Conservation (phyloP, 2,113 vertebrate genomes). For the Scopus umbretta region DNA sequence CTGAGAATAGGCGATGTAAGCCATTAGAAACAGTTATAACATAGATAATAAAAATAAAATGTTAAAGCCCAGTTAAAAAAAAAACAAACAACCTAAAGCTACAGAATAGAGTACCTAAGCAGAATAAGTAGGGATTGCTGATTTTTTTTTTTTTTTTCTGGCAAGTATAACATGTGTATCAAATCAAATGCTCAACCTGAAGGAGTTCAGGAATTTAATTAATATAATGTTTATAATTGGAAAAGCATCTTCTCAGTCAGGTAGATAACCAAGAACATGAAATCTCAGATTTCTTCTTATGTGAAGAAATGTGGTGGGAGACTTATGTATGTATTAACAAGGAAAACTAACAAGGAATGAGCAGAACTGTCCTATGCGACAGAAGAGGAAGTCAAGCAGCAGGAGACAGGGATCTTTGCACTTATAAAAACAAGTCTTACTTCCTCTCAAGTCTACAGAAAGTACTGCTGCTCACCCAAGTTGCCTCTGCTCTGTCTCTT, state of each 20-base stretch:
- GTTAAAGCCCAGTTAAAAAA: neutral
- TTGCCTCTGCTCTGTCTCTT: neutral
- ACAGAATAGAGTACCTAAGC: neutral
- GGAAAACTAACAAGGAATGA: neutral
- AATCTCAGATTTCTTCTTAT: neutral
- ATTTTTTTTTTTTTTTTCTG: neutral
- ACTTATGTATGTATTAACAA: neutral
- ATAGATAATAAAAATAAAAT: neutral
- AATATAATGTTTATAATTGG: neutral
- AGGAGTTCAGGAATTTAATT: neutral
- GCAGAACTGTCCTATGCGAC: neutral
- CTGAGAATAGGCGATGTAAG: neutral
- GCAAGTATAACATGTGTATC: neutral
- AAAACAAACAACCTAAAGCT: fast-evolving
- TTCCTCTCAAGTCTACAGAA: neutral
- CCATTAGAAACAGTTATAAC: neutral
- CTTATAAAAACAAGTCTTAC: neutral
- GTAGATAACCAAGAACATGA: neutral
- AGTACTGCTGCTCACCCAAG: neutral
- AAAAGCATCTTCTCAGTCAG: neutral
- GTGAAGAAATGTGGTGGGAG: neutral
- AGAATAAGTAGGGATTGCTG: neutral
- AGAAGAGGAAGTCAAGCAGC: neutral
- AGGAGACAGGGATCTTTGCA: neutral
- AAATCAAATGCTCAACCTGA: neutral